phyloP scores from a whole-genome alignment of 1,140 invertebrate species.

The Macrobrachium nipponense region DNA sequence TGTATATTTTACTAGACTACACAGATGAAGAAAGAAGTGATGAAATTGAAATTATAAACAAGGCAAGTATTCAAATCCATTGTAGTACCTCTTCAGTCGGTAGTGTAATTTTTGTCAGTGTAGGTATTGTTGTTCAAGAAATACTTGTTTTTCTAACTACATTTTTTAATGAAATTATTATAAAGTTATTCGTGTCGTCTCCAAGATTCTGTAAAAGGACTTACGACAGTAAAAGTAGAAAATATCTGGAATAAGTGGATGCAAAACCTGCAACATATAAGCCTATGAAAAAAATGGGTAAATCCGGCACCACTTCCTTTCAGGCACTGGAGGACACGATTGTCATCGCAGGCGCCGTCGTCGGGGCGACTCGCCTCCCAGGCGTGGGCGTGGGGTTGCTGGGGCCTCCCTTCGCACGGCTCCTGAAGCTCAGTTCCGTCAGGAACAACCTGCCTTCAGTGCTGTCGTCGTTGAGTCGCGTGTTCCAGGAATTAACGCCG shows the following conservation, averaged over 20 bases:
- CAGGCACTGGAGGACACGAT: constrained; percentile 47
- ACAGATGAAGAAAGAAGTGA: constrained; percentile 21
- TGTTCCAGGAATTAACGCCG: neutral
- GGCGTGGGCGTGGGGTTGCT: constrained; percentile 42
- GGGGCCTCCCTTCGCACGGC: constrained; percentile 27
- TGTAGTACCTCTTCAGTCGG: neutral
- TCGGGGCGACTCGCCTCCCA: constrained; percentile 24
- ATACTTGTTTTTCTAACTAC: neutral
- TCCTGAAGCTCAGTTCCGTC: constrained; percentile 13
- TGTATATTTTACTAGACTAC: constrained; percentile 34
- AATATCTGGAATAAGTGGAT: too few relatives aligned
- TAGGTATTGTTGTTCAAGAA: too few relatives aligned
- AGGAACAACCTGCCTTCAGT: constrained; percentile 23
- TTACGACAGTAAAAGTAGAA: too few relatives aligned
- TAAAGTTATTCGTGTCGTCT: too few relatives aligned
- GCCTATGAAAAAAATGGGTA: too few relatives aligned
- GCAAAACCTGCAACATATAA: too few relatives aligned
- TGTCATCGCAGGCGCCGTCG: constrained; percentile 33
- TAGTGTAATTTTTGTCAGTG: neutral
- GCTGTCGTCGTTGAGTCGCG: neutral
- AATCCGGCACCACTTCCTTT: too few relatives aligned
- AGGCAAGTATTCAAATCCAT: neutral
- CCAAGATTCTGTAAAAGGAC: too few relatives aligned
- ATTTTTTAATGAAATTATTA: too few relatives aligned
- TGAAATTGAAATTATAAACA: constrained; percentile 15